Base-by-base conservation (phyloP, 2,797 vertebrate species). In the Muraenolepis orangiensis region DNA sequence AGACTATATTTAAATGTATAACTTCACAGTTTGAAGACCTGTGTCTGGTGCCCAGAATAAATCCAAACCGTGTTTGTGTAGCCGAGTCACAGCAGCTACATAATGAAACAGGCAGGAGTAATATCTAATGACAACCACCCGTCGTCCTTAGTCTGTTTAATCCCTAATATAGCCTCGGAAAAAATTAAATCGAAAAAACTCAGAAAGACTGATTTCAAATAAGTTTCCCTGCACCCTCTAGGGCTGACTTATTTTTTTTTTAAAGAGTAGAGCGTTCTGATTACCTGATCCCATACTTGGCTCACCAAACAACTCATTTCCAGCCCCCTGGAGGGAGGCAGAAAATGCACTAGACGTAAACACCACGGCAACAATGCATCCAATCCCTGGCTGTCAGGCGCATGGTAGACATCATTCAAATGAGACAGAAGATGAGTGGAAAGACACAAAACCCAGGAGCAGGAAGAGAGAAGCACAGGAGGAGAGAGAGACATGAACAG, bases 381-480 rank as follows among this genome's bases (percentile, higher is more conserved):
- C 85, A 82, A 88, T 86, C 85, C 81, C 51, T n/a, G 4, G 75
- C 81, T 90, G 89, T 90, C 87, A 86, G 57, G 64, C 46, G 77
- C 69, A 70, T 83, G 71, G 6, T 67, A 78, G 80, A 83, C 79
- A 91, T 90, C 89, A 90, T 90, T 90, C 82, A 90, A 87, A 86
- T 81, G 74, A 87, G 87, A 89, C 86, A 82, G 80, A 81, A 67
- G 70, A 90, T 88, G 87, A 87, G 73, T 26, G 46, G 76, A 83
- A 86, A 80, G 87, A 85, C 82, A 83, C n/a, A n/a, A n/a, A 80
- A 84, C 67, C 42, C 73, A 76, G 80, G 76, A 77, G 42, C 68
- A 83, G 71, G 30, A 42, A 85, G 77, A 78, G 77, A 78, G 75
- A 83, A 84, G 87, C 72, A 76, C 31, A 75, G 42, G 61, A 64